Evolutionary conservation across 1,140 invertebrate species (phyloP).

Genomic region (Lordiphosa clarofinis): DNA sequence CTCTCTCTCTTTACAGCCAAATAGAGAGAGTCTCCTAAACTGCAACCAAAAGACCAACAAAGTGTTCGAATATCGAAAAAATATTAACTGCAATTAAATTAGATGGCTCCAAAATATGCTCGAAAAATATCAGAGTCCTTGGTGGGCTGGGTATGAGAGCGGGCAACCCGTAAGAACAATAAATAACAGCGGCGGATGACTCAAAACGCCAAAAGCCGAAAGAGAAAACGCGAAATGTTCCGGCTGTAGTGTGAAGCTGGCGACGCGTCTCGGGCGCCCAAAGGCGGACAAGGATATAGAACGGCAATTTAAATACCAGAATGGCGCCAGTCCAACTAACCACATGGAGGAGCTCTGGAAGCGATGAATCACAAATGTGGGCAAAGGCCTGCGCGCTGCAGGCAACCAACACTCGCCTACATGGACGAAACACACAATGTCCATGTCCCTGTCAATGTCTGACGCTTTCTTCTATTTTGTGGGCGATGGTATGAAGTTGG

Average conservation of each 20-base stretch:
- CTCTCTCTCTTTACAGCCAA: background rate
- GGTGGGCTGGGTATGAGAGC: background rate
- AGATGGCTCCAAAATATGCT: conserved; percentile 26
- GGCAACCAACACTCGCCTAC: conserved; percentile 17
- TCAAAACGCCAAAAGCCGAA: conserved; percentile 47
- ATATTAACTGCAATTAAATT: conserved; percentile 61
- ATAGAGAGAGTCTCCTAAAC: conserved; percentile 1
- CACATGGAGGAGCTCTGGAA: conserved; percentile 31
- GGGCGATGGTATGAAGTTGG: conserved; percentile 3
- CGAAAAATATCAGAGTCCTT: conserved; percentile 4
- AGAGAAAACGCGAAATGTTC: conserved; percentile 17
- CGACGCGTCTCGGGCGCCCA: conserved; percentile 40
- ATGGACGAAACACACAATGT: conserved; percentile 13
- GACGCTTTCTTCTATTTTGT: background rate
- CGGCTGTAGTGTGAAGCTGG: conserved; percentile 52
- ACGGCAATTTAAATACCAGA: conserved; percentile 64
- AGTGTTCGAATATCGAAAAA: conserved; percentile 59
- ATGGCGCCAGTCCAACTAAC: conserved; percentile 63
- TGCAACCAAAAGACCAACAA: conserved; percentile 11
- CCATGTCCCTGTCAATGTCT: conserved; percentile 18
- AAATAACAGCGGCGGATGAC: conserved; percentile 58
- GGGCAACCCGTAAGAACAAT: conserved; percentile 30
- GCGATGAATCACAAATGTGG: conserved; percentile 36
- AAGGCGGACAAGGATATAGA: conserved; percentile 60
- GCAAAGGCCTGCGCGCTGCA: conserved; percentile 19